These are phyloP conservation scores for Orthosia incerta DNA, from an alignment of 2,888 invertebrate genomes.

Conservation along the genomic window DNA sequence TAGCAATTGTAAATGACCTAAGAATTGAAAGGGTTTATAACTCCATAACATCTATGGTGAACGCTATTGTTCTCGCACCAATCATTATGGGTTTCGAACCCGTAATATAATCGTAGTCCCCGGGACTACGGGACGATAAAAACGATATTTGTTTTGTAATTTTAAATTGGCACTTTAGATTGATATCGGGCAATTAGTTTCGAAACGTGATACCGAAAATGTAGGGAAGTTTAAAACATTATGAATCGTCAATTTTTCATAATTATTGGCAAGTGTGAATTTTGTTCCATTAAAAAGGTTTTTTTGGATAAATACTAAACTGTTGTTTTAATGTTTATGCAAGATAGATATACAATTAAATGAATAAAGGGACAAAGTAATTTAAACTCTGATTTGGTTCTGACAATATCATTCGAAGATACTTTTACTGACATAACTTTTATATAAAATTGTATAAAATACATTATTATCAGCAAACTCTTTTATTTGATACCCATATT, in stretches of 20 bases:
- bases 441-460: too few species aligned
- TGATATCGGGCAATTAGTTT: conserved; percentile 49
- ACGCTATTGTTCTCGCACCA: conserved; percentile 56
- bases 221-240: not conserved
- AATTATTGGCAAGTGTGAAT: not conserved
- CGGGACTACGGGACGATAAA: conserved; percentile 30
- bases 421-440: too few species aligned
- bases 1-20: conserved; percentile 62
- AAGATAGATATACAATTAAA: too few species aligned
- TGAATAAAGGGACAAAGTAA: too few species aligned
- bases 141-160: conserved; percentile 48
- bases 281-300: not conserved
- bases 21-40: conserved; percentile 56
- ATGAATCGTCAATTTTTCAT: not conserved
- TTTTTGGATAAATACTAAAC: not conserved
- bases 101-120: conserved; percentile 44
- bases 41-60: conserved; percentile 47
- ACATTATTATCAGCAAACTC: too few species aligned
- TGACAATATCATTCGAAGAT: too few species aligned
- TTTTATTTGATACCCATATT: too few species aligned
- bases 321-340: too few species aligned
- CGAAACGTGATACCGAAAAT: conserved; percentile 16
- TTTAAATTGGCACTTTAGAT: conserved; percentile 58
- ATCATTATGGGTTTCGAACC: conserved; percentile 59
- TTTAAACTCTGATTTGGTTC: too few species aligned